Base-by-base conservation (phyloP, 2,797 vertebrate genomes). In the Oryzias dopingdopingensis region DNA sequence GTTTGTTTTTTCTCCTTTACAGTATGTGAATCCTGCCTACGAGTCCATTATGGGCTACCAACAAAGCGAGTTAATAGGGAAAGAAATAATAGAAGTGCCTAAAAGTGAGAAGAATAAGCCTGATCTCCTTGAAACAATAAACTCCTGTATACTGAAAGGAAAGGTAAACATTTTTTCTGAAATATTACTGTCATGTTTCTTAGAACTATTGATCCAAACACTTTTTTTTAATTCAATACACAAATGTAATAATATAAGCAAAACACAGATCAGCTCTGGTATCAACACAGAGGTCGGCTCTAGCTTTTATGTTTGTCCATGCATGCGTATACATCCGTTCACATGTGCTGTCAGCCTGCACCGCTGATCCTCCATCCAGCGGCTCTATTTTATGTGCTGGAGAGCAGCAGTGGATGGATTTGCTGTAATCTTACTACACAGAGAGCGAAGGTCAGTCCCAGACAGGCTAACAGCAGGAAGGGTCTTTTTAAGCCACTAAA, bases 1-100 rank as follows among this genome's bases (percentile, higher is more conserved):
- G 66, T 41, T 57, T 56, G 23, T 65, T 43, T 12, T 45, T 8
- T 85, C 52, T 84, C 58, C 49, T 80, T 70, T 57, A 45, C 91
- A 99, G 96, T 99, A 99, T 18, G 95, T 95, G 83, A 99, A 98
- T 86, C 96, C 96, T 78, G 95, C 96, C 59, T 98, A 98, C 52
- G 96, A 98, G 91, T 92, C 90, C 73, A 91, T 92, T 64, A 95
- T 98, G 96, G 97, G 96, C 85, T 99, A 96, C 85, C 94, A 96
- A 84, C 92, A 93, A 79, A 94, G 94, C 46, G 97, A 99, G 87
- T 86, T 99, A 62, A 90, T 97, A 89, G 95, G 96, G 82, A 98
- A 97, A 86, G 94, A 97, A 84, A 91, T 96, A 83, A 93, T 92
- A 84, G 94, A 98, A 95, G 94, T 96, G 93, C 94, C 96, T 94